Evolutionary conservation across 2,797 vertebrate genomes (phyloP), one percentile per base, ranked within the genome.

Genomic region (Takifugu rubripes): DNA sequence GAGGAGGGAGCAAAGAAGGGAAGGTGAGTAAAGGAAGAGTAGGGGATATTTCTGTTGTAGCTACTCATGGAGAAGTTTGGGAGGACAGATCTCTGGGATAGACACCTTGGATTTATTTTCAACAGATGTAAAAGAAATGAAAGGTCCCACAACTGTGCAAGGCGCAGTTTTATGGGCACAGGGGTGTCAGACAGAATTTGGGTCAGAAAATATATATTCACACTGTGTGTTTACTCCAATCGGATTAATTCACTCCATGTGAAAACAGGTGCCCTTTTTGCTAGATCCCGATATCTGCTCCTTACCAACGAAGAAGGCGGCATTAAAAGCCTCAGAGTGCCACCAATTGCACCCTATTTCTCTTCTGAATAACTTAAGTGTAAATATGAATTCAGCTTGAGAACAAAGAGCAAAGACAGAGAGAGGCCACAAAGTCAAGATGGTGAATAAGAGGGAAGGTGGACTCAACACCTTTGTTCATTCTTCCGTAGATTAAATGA

Each of bases 31-130:
- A 56, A 70, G 69, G 66, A 64, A 59, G 25, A 16, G 33, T 3
- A 36, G 54, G 67, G 51, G 76, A 70, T 86, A 80, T 85, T 85
- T 89, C 64, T 82, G 77, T n/a, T 55, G 3, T 36, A 16, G 56
- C 51, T 74, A 51, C 64, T 69, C 3, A 51, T 55, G 66, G 55
- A 68, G 64, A 62, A 71, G 64, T 75, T 75, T 56, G 72, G 71
- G 75, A 58, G 68, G 65, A 73, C 33, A 55, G 65, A 76, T 70
- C 51, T 54, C 43, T 77, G 54, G 57, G 24, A 16, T 33, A 2
- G 21, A 76, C 57, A 70, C 33, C 61, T 78, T 77, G 63, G 78
- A 67, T 69, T 25, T 49, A 52, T 47, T 67, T 81, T 65, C 17
- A 75, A 84, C 61, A 52, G 24, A 61, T 70, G 74, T 66, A 69